phyloP scores from a whole-genome alignment of 2,797 vertebrate species.

The Parotocinclus haroldoi region DNA sequence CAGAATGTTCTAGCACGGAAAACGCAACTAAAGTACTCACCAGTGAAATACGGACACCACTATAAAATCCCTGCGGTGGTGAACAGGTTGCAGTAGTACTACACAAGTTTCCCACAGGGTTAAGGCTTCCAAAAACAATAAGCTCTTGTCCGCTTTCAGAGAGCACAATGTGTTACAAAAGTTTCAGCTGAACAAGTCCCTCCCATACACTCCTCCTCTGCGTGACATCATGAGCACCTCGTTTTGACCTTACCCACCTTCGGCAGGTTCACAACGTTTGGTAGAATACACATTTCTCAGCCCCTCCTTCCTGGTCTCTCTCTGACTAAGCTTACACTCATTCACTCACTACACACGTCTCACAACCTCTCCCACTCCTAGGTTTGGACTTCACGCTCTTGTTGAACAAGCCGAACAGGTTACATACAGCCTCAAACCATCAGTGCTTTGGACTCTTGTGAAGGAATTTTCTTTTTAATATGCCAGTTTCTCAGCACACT shows the following conservation, averaged over 20 bases:
- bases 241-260: conserved; percentile 44
- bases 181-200: conserved; percentile 66
- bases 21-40: conserved; percentile 57
- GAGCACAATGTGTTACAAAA: conserved; percentile 79
- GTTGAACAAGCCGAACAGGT: conserved; percentile 47
- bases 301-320: conserved; percentile 1
- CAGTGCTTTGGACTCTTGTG: conserved; percentile 26
- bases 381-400: conserved; percentile 8
- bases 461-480: conserved; percentile 39
- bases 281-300: conserved; percentile 12
- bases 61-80: conserved; percentile 52
- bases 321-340: conserved; percentile 21
- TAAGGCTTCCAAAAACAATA: conserved; percentile 72
- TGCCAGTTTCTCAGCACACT: conserved; percentile 29
- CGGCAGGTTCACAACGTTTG: conserved; percentile 21
- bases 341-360: conserved; percentile 9
- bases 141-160: conserved; percentile 69
- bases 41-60: conserved; percentile 38
- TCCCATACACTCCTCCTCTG: conserved; percentile 59
- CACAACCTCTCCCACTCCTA: conserved; percentile 24
- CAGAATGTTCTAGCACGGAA: background rate
- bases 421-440: conserved; percentile 19
- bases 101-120: conserved; percentile 70
- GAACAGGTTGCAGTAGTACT: conserved; percentile 53
- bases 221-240: conserved; percentile 76